Conservation (phyloP, 2,113 vertebrate species). For the Bufo bufo region DNA sequence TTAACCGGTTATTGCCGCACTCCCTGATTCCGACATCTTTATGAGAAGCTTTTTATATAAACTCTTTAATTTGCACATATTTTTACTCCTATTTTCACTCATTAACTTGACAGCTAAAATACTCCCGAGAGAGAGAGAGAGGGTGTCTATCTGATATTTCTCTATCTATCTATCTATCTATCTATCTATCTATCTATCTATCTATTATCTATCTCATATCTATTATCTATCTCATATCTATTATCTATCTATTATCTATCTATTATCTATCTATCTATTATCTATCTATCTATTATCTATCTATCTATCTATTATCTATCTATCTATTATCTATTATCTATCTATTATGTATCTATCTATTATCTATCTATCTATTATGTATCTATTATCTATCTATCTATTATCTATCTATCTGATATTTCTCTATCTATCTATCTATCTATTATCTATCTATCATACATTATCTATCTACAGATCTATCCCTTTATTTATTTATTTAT, state of each 20-base stretch:
- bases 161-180: not conserved
- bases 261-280: not conserved
- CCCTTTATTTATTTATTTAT: not conserved
- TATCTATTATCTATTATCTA: too few relatives aligned
- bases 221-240: not conserved
- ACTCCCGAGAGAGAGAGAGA: too few relatives aligned
- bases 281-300: not conserved
- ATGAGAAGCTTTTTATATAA: slow-evolving; percentile 24
- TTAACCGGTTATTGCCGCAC: slow-evolving; percentile 4
- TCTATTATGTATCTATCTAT: too few relatives aligned
- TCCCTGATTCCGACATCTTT: slow-evolving; percentile 22
- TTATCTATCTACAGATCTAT: not conserved
- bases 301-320: not conserved
- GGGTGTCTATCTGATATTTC: not conserved
- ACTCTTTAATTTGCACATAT: slow-evolving; percentile 28
- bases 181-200: not conserved
- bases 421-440: not conserved
- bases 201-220: not conserved
- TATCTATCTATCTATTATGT: not conserved
- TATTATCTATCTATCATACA: not conserved
- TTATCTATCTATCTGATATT: not conserved
- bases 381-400: not conserved
- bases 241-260: not conserved
- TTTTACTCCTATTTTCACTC: slow-evolving; percentile 19
- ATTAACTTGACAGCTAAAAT: not conserved